phyloP scores from a whole-genome alignment of 2,113 vertebrate genomes.

The Phasianus colchicus region DNA sequence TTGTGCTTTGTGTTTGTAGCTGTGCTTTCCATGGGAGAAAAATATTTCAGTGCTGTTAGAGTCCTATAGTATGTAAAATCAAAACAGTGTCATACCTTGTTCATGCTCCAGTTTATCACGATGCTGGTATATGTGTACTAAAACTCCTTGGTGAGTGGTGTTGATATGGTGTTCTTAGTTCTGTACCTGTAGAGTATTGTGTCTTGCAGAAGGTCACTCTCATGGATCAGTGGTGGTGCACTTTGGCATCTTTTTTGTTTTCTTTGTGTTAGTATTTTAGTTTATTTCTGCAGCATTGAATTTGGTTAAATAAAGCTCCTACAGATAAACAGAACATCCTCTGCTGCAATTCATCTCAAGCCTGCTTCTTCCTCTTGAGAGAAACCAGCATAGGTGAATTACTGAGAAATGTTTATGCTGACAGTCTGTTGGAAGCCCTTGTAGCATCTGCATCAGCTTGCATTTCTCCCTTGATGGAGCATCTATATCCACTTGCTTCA shows the following conservation, averaged over 20 bases:
- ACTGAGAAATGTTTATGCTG: neutral
- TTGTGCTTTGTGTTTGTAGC: neutral
- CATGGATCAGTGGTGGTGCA: neutral
- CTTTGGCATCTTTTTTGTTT: neutral
- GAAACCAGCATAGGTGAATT: slow-evolving; percentile 2
- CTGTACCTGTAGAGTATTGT: neutral
- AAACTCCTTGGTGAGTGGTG: neutral
- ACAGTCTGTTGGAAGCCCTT: neutral
- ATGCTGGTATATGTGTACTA: neutral
- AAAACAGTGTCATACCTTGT: neutral
- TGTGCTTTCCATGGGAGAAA: neutral
- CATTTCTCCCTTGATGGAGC: neutral
- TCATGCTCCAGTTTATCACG: neutral
- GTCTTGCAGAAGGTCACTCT: neutral
- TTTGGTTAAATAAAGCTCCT: neutral
- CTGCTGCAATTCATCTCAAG: neutral
- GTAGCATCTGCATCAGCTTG: neutral
- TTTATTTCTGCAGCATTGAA: neutral
- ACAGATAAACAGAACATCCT: neutral
- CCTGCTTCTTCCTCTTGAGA: neutral
- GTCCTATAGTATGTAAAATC: neutral
- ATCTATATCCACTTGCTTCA: neutral
- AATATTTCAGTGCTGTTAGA: neutral
- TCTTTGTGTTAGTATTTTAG: neutral
- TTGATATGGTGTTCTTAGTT: neutral